A percentile compares a stretch with the other conserved stretches of the same genome.
phyloP scores from a whole-genome alignment of 2,113 vertebrate species.

The Oplegnathus fasciatus region DNA sequence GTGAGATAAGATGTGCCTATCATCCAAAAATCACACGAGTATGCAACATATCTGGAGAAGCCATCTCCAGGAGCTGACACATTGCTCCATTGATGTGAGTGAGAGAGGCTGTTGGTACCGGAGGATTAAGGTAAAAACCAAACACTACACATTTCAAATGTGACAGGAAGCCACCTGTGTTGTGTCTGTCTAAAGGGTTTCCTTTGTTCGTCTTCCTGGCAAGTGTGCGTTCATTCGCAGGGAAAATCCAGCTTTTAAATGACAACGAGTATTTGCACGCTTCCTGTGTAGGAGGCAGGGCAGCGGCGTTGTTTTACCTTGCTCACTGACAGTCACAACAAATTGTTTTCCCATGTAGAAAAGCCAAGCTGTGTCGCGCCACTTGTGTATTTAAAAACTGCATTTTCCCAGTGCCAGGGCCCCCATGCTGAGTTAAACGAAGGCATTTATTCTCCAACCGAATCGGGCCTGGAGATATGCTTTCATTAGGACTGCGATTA shows the following conservation, averaged over 20 bases:
- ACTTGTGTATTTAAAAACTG: slow-evolving; percentile 82
- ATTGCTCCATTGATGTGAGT: slow-evolving; percentile 40
- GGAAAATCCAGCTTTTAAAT: slow-evolving; percentile 29
- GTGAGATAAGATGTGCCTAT: slow-evolving; percentile 50
- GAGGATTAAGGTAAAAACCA: slow-evolving; percentile 65
- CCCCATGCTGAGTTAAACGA: slow-evolving; percentile 83
- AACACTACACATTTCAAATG: slow-evolving; percentile 46
- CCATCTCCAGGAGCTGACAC: slow-evolving; percentile 62
- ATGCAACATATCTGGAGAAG: slow-evolving; percentile 47
- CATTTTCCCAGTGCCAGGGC: slow-evolving; percentile 62
- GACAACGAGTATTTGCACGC: neutral
- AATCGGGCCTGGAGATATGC: slow-evolving; percentile 78
- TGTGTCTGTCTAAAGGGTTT: slow-evolving; percentile 30
- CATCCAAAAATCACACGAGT: slow-evolving; percentile 21
- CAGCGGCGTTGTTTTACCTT: slow-evolving; percentile 29
- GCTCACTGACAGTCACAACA: slow-evolving; percentile 61
- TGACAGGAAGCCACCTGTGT: slow-evolving; percentile 33
- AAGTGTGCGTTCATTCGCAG: neutral
- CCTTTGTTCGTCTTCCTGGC: neutral
- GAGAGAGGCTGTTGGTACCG: slow-evolving; percentile 1
- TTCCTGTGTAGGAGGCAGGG: slow-evolving; percentile 26
- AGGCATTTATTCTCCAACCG: slow-evolving; percentile 78
- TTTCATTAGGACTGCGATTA: slow-evolving; percentile 85
- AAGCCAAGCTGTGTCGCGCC: slow-evolving; percentile 64
- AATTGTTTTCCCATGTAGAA: slow-evolving; percentile 66